A percentile compares a stretch with the other conserved stretches of the same genome.
phyloP scores from a whole-genome alignment of 2,888 invertebrate genomes.

The Acleris emargana region DNA sequence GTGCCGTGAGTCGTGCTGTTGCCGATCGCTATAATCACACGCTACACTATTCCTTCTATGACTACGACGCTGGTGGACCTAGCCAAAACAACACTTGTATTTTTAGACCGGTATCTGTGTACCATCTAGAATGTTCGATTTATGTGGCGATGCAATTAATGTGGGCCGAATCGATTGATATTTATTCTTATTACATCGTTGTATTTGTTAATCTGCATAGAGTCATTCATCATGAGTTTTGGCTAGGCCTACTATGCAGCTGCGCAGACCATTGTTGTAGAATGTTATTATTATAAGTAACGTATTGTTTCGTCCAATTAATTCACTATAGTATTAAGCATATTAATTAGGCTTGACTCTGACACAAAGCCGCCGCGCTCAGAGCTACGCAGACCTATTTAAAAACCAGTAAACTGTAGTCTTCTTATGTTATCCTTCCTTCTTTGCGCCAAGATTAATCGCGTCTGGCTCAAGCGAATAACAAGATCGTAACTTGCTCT shows the following conservation, averaged over 20 bases:
- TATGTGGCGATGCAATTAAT: slow-evolving; percentile 20
- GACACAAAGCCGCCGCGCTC: background rate
- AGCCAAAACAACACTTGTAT: slow-evolving; percentile 30
- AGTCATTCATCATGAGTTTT: slow-evolving; percentile 25
- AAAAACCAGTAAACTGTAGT: background rate
- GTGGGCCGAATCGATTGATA: slow-evolving; percentile 28
- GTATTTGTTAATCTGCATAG: slow-evolving; percentile 15
- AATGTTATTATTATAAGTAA: background rate
- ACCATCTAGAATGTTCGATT: slow-evolving; percentile 2
- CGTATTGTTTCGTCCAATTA: background rate
- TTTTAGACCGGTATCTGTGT: slow-evolving; percentile 16
- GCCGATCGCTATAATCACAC: slow-evolving; percentile 30
- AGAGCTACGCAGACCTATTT: slow-evolving; percentile 7
- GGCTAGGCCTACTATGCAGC: slow-evolving; percentile 20
- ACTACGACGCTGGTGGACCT: slow-evolving; percentile 24
- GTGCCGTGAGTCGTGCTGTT: slow-evolving; percentile 11
- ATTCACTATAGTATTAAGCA: background rate
- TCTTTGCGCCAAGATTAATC: slow-evolving; percentile 11
- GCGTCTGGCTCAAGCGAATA: slow-evolving; percentile 19
- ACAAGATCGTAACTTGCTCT: slow-evolving; percentile 4
- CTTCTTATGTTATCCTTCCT: slow-evolving; percentile 1
- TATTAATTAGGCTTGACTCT: slow-evolving; percentile 18
- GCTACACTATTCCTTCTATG: slow-evolving; percentile 30
- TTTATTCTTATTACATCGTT: slow-evolving; percentile 27
- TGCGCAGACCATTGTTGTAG: slow-evolving; percentile 15